phyloP scores from a whole-genome alignment of 2,797 vertebrate species.

The Onychomys torridus region DNA sequence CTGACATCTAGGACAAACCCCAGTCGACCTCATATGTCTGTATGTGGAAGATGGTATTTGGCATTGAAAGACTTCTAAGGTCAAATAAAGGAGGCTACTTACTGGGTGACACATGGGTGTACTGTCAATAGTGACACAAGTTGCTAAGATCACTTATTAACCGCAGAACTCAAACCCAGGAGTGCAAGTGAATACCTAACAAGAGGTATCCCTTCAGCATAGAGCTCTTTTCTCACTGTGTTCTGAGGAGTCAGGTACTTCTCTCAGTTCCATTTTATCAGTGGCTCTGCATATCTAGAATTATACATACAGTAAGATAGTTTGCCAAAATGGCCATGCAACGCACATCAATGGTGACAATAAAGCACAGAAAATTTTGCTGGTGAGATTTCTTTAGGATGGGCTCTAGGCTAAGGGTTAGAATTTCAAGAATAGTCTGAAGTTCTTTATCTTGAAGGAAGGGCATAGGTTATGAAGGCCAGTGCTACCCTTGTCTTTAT shows the following conservation, averaged over 20 bases:
- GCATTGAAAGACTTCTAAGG: conserved; percentile 73
- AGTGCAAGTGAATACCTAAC: background rate
- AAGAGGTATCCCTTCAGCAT: background rate
- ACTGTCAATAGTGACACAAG: conserved; percentile 9
- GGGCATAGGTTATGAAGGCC: background rate
- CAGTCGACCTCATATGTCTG: conserved; percentile 56
- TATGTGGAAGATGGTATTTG: conserved; percentile 55
- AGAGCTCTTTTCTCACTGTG: background rate
- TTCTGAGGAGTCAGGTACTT: background rate
- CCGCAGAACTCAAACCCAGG: background rate
- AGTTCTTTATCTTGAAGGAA: background rate
- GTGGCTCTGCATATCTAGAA: background rate
- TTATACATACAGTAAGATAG: background rate
- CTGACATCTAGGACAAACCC: conserved; percentile 58
- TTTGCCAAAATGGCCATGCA: background rate
- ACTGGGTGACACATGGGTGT: conserved; percentile 28
- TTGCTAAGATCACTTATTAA: background rate
- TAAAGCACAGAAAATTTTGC: background rate
- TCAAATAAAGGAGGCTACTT: conserved; percentile 60
- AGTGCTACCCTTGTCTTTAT: background rate
- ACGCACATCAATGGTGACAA: background rate
- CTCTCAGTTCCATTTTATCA: background rate
- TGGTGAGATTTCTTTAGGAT: background rate
- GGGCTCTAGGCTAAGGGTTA: background rate
- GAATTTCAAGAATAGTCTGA: background rate